Evolutionary conservation across 2,113 vertebrate species (phyloP).

Genomic region (Chamaea fasciata): DNA sequence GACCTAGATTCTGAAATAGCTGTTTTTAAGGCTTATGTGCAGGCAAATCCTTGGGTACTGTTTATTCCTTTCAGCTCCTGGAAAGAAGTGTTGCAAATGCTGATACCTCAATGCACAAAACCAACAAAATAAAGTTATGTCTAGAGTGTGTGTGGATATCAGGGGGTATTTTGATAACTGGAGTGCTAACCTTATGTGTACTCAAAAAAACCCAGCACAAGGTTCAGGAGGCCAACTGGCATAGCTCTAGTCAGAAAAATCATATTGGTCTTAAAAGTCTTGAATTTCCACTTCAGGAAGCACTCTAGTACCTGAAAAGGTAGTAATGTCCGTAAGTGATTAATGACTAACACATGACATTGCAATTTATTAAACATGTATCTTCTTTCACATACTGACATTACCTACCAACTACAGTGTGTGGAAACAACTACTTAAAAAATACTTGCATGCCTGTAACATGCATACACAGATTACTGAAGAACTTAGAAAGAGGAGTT

Average conservation of each 20-base stretch:
- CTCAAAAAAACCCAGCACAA: not conserved
- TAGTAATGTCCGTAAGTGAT: not conserved
- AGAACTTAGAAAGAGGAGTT: not conserved
- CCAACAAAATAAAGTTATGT: not conserved
- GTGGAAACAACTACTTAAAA: not conserved
- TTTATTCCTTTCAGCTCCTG: not conserved
- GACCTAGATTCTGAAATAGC: not conserved
- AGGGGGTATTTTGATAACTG: not conserved
- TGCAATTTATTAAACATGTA: not conserved
- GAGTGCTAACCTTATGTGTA: not conserved
- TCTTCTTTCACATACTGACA: not conserved
- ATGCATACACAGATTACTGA: not conserved
- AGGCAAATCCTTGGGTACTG: not conserved
- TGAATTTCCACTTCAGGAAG: not conserved
- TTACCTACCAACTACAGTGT: not conserved
- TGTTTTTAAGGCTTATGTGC: not conserved
- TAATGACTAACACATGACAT: not conserved
- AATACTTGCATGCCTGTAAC: not conserved
- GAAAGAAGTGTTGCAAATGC: not conserved
- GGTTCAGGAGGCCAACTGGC: not conserved
- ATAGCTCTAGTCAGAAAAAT: not conserved
- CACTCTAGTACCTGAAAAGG: not conserved
- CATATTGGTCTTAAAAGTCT: not conserved
- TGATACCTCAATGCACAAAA: not conserved
- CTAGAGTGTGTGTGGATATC: not conserved